A percentile compares a stretch with the other conserved stretches of the same genome.
phyloP scores from a whole-genome alignment of 1,140 invertebrate species.

The Geopemphigus sp. region DNA sequence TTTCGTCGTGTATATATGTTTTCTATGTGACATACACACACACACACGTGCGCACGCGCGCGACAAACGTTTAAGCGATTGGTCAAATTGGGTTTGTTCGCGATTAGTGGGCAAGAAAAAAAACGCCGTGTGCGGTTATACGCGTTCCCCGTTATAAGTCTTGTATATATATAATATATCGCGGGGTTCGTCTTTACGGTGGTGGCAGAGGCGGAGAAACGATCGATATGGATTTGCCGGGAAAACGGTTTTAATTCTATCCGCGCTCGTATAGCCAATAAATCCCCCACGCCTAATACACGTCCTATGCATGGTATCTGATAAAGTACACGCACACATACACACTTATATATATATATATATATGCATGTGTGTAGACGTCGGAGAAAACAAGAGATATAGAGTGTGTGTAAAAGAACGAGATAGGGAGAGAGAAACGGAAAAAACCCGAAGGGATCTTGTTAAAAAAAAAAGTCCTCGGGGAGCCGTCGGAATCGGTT shows the following conservation, averaged over 20 bases:
- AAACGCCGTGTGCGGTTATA: constrained; percentile 12
- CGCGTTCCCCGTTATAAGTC: neutral
- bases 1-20: neutral
- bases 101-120: constrained; percentile 32
- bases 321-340: constrained; percentile 7
- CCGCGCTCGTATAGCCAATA: constrained; percentile 29
- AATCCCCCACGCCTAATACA: constrained; percentile 40
- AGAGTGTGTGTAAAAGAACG: neutral
- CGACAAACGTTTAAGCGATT: constrained; percentile 31
- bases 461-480: constrained; percentile 49
- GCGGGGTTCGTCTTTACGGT: neutral
- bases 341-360: too few relatives aligned
- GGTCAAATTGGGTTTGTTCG: constrained; percentile 44
- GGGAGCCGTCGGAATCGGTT: constrained; percentile 49
- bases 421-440: neutral
- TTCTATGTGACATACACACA: neutral
- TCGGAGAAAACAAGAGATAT: neutral
- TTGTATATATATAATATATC: too few relatives aligned
- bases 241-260: constrained; percentile 41
- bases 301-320: constrained; percentile 43
- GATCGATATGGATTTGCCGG: constrained; percentile 33
- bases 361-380: neutral
- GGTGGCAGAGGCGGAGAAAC: neutral
- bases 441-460: constrained; percentile 48
- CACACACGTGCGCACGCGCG: neutral